phyloP scores from a whole-genome alignment of 2,797 vertebrate genomes.

The Lacerta bilineata region DNA sequence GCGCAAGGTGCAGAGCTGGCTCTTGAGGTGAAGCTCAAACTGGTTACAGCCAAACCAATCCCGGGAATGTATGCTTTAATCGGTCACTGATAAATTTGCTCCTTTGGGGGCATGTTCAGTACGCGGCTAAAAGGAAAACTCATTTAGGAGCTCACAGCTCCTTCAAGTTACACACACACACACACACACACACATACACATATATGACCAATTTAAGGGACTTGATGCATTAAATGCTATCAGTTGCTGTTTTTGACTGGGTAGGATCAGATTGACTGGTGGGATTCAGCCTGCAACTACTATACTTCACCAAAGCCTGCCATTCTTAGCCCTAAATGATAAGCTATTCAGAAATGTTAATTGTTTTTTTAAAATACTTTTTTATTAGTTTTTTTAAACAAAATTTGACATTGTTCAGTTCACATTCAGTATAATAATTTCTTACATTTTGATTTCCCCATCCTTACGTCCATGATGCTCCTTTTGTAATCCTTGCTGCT shows the following conservation, averaged over 20 bases:
- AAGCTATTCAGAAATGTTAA: background rate
- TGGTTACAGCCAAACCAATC: conserved; percentile 4
- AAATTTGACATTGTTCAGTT: too few species aligned
- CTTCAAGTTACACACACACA: background rate
- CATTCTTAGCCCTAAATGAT: too few species aligned
- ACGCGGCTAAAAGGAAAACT: background rate
- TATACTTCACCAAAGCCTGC: too few species aligned
- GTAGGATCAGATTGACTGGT: too few species aligned
- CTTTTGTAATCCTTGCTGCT: too few species aligned
- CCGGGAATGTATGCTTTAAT: conserved; percentile 36
- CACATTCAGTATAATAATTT: too few species aligned
- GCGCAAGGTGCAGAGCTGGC: conserved; percentile 28
- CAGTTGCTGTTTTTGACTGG: background rate
- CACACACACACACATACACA: background rate
- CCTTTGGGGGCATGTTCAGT: background rate
- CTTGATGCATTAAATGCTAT: background rate
- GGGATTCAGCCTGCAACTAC: too few species aligned
- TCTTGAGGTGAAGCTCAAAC: conserved; percentile 25
- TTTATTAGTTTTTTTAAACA: too few species aligned
- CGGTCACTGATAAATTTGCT: conserved; percentile 14
- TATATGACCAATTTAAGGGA: background rate
- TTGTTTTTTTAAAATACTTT: background rate
- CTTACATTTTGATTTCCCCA: too few species aligned
- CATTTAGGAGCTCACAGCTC: background rate
- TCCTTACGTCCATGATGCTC: too few species aligned